phyloP scores from a whole-genome alignment of 2,888 invertebrate genomes.

The Harmothoe impar region DNA sequence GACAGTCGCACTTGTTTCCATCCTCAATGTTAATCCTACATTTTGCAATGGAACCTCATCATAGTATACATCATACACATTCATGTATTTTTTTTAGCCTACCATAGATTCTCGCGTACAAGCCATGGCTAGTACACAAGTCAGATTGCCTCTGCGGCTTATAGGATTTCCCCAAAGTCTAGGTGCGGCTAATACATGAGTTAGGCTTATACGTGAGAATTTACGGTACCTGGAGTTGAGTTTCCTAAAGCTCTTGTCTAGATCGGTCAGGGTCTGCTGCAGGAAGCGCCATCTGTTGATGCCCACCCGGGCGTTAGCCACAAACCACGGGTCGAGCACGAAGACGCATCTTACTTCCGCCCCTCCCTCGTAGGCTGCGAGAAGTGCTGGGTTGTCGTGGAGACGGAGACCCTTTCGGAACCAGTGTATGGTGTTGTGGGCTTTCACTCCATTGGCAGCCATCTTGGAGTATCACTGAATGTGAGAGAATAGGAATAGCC shows the following conservation, averaged over 20 bases:
- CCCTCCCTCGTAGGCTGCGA: constrained; percentile 88
- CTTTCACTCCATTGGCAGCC: not conserved
- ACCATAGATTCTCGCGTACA: no score
- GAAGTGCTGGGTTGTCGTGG: constrained; percentile 93
- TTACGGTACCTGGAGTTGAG: constrained; percentile 90
- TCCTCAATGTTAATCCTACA: no score
- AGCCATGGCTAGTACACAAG: no score
- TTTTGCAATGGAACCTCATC: no score
- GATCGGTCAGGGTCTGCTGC: constrained; percentile 91
- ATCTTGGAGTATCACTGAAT: not conserved
- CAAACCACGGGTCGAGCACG: constrained; percentile 94
- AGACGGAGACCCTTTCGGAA: constrained; percentile 93
- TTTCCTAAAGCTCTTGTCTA: constrained; percentile 90
- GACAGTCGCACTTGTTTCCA: no score
- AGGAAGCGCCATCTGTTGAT: constrained; percentile 92
- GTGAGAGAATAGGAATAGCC: no score
- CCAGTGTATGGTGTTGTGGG: constrained; percentile 89
- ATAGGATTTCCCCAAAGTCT: no score
- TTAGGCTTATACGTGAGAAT: no score
- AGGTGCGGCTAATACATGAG: no score
- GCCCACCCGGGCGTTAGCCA: constrained; percentile 92
- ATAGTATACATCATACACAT: no score
- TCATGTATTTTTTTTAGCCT: no score
- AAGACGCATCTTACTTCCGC: constrained; percentile 93
- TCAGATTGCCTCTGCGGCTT: no score